phyloP scores from a whole-genome alignment of 1,140 invertebrate species.

The Samia ricini region DNA sequence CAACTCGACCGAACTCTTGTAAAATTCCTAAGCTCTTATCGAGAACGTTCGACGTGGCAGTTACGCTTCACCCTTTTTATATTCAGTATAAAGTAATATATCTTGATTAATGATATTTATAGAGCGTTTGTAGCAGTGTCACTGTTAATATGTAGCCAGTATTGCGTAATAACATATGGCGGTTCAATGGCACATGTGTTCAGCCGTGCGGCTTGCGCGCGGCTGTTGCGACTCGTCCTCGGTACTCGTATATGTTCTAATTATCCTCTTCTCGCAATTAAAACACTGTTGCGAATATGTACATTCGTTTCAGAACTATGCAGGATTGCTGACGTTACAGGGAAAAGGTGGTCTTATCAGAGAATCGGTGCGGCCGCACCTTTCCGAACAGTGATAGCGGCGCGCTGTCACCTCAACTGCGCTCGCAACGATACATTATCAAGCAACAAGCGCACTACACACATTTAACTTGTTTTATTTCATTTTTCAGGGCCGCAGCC shows the following conservation, averaged over 20 bases:
- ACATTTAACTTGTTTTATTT: conserved; percentile 12
- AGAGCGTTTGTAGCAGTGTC: conserved; percentile 25
- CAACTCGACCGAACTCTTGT: not conserved
- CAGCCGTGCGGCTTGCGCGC: conserved; percentile 12
- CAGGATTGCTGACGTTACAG: conserved; percentile 58
- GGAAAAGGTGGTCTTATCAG: conserved; percentile 70
- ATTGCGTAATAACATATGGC: conserved; percentile 67
- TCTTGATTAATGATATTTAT: not conserved
- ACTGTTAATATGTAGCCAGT: conserved; percentile 33
- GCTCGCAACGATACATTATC: conserved; percentile 18
- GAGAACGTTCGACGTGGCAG: conserved; percentile 18
- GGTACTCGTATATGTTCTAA: not conserved
- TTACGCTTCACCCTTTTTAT: not conserved
- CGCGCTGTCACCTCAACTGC: conserved; percentile 40
- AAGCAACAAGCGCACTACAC: not conserved
- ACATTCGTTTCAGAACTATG: conserved; percentile 38
- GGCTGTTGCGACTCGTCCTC: conserved; percentile 2
- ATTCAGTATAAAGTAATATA: not conserved
- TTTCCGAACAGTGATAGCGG: conserved; percentile 69
- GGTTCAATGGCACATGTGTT: conserved; percentile 54
- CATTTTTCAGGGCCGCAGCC: conserved; percentile 37
- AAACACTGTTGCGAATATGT: conserved; percentile 22
- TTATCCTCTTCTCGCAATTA: conserved; percentile 24
- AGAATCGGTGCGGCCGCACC: conserved; percentile 61
- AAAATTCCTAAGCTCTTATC: not conserved